Evolutionary conservation across 2,888 invertebrate genomes (phyloP).

Genomic region (Cenopis cana): DNA sequence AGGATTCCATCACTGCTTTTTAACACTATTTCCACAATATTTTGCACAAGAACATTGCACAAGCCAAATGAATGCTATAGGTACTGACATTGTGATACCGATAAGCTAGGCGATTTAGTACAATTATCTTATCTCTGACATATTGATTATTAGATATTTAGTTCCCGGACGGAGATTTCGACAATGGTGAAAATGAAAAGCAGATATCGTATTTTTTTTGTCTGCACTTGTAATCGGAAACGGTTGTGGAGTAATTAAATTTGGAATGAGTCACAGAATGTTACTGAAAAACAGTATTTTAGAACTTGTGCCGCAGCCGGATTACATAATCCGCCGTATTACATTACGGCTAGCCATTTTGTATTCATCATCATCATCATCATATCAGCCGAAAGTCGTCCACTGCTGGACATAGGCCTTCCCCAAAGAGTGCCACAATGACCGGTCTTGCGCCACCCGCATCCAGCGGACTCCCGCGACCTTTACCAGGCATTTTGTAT

Average conservation of each 20-base stretch:
- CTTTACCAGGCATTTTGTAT: too few relatives aligned
- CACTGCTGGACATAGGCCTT: too few relatives aligned
- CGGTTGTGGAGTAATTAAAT: neutral
- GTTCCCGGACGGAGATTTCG: conserved; percentile 28
- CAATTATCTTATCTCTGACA: conserved; percentile 61
- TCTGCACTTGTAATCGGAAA: neutral
- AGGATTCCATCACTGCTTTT: conserved; percentile 56
- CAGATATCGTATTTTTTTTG: conserved; percentile 11
- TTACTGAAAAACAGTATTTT: too few relatives aligned
- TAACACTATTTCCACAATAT: conserved; percentile 36
- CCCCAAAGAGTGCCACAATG: too few relatives aligned
- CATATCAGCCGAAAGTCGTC: too few relatives aligned
- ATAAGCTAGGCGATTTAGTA: conserved; percentile 36
- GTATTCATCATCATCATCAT: too few relatives aligned
- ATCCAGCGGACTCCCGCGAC: too few relatives aligned
- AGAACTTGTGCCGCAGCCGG: too few relatives aligned
- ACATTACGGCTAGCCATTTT: too few relatives aligned
- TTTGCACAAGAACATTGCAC: conserved; percentile 23
- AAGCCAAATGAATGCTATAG: conserved; percentile 7
- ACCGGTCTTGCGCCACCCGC: too few relatives aligned
- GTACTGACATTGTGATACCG: conserved; percentile 33
- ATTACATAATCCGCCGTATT: too few relatives aligned
- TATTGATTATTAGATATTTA: conserved; percentile 68
- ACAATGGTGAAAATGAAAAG: conserved; percentile 18
- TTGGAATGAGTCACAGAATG: too few relatives aligned